Base-by-base conservation (phyloP, 2,797 vertebrate species). In the Xenentodon cancila region DNA sequence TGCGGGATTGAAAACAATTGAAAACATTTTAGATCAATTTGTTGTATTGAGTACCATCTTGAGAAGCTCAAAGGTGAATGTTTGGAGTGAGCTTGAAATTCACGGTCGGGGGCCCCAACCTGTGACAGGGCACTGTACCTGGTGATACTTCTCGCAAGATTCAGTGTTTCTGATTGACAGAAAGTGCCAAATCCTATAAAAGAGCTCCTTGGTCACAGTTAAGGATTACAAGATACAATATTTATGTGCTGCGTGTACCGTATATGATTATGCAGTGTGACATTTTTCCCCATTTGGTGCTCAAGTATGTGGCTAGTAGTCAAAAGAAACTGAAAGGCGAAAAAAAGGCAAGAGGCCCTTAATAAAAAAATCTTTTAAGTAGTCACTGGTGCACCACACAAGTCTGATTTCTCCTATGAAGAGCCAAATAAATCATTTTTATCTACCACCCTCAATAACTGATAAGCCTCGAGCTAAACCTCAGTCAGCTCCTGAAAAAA, bases 271-370 rank as follows among this genome's bases (percentile, higher is more conserved):
- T 48, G 44, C 18, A 2, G 3, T 42, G 18, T 5, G 37, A 40
- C 37, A 5, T 40, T 40, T 15, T 15, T 9, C 3, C 37, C 13
- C 16, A 2, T 40, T 15, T 40, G 37, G 37, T 40, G 13, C 13
- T 40, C 13, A 16, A 40, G 12, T 15, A 40, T 40, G 13, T 15
- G 37, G 37, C 37, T 1, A 21, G 20, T 13, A 49, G 27, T 45
- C 9, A 15, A 57, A 73, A 40, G 3, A 9, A 66, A 12, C 12
- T 15, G 19, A 30, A 40, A 0, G 6, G 11, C 15, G 16, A n/a
- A 9, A n/a, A 9, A 61, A 37, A 67, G 59, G 62, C 50, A 85
- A 94, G 89, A 68, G 91, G 92, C 80, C 86, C 94, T 84, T 76
- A 71, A 87, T 87, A 72, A 79, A 80, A 25, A 37, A 51, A 15